Evolutionary conservation across 2,113 vertebrate species (phyloP), one percentile per base, ranked within the genome.

Genomic region (Meleagris gallopavo): DNA sequence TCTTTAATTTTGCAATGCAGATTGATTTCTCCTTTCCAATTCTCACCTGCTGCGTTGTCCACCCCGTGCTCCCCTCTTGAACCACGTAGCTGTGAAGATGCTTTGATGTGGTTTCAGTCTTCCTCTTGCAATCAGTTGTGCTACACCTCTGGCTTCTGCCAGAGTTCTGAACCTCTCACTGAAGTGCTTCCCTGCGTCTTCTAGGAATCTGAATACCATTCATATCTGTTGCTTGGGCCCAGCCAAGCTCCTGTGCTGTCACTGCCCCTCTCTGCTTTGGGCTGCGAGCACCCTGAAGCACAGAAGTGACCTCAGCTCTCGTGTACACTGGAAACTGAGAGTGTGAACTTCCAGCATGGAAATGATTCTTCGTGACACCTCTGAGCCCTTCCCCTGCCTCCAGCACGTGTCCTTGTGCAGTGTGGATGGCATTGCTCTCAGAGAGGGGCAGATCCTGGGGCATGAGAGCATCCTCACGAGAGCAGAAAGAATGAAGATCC

Each of bases 61-160:
- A 82, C 75, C 80, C 70, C 15, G 3, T 17, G 30, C 64, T 81
- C 46, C 70, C 46, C 29, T 67, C 93, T 67, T 58, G 65, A 91
- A 81, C n/a, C 16, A 1, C 55, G 72, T 54, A 61, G 65, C 66
- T 61, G 18, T 2, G 48, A 67, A 45, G 87, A 9, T 29, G 65
- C 81, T 91, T 89, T 89, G 85, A 88, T 91, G 89, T 94, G 85
- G 89, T 91, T 94, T 91, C 80, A 60, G 34, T 76, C 93, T 88
- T 91, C 89, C 76, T 89, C 76, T 86, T 45, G 36, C 66, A 82
- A 85, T 85, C 85, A 62, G 6, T 89, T 40, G 58, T 38, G 46
- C 46, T 20, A 85, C 85, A 86, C 70, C 81, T 91, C 89, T 82
- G 85, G 36, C 71, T 82, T 69, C 76, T 82, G 76, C 81, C 89